Evolutionary conservation across 1,140 invertebrate genomes (phyloP), one percentile per base, ranked within the genome.

Genomic region (Trypoxylus dichotomus): DNA sequence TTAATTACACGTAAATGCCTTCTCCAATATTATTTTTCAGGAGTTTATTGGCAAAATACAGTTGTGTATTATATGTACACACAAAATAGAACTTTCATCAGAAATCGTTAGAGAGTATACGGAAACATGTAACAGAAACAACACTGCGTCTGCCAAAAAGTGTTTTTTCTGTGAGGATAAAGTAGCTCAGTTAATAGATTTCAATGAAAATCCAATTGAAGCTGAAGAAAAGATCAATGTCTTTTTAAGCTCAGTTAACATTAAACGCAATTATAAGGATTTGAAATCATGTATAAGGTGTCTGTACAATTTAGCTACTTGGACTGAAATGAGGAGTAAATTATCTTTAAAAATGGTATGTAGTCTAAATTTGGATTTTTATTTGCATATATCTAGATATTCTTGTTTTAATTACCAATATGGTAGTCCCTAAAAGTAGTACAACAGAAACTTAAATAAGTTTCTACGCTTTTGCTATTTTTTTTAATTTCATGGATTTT

Each of bases 131-230:
- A 68, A 68, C 60, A 27, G 60, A 24, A 68, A 68, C 13, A 68
- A 68, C 24, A 0, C 24, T 68, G 7, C 8, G 3, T 27, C 21
- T 15, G 3, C 13, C 3, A 68, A 68, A 29, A 68, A 68, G 60
- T 68, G 60, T 15, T 68, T 68, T 10, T 68, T 68, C 24, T 68
- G 60, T 68, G 60, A 68, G 24, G 60, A 68, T 27, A 68, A 68
- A 68, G 60, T 24, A 29, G 27, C 24, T 27, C 60, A 68, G 6
- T 15, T 68, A 29, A 24, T 68, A 24, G 27, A 15, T 27, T 68
- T 68, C 24, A 21, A 27, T 29, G 24, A 68, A 15, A 68, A 68
- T 68, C 60, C 60, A 27, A 68, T 13, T 29, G 25, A 68, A 15
- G 60, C 24, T 3, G 19, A 27, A 1, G 8, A 68, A 10, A 68